Conservation (phyloP, 2,113 vertebrate genomes). For the Columba janthina region DNA sequence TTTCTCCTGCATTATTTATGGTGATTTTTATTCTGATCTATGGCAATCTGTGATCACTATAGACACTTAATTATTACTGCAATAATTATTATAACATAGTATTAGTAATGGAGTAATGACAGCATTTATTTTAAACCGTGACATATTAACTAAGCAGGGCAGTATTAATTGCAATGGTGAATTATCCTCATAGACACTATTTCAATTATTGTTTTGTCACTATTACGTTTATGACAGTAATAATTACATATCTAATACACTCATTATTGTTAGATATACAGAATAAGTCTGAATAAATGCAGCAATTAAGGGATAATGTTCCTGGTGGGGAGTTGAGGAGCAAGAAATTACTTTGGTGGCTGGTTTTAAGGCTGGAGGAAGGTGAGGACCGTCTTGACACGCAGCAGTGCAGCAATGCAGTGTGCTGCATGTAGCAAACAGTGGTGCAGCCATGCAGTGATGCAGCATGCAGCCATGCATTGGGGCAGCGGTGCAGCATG, state of each 20-base stretch:
- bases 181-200: slow-evolving; percentile 64
- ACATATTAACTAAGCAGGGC: slow-evolving; percentile 61
- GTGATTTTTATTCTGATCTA: background rate
- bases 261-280: slow-evolving; percentile 66
- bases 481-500: too few relatives aligned
- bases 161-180: slow-evolving; percentile 61
- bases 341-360: background rate
- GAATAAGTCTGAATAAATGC: slow-evolving; percentile 62
- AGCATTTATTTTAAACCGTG: slow-evolving; percentile 52
- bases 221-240: slow-evolving; percentile 68
- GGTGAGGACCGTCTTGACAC: background rate
- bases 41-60: background rate
- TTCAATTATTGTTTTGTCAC: slow-evolving; percentile 70
- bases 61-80: slow-evolving; percentile 60
- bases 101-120: slow-evolving; percentile 65
- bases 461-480: too few relatives aligned
- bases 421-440: too few relatives aligned
- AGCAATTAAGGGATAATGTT: slow-evolving; percentile 60
- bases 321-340: slow-evolving; percentile 21
- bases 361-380: background rate
- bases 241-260: slow-evolving; percentile 70
- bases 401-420: too few relatives aligned
- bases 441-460: too few relatives aligned
- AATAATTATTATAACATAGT: slow-evolving; percentile 46
- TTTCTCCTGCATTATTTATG: background rate